Evolutionary conservation across 2,888 invertebrate species (phyloP).

Genomic region (Leptarthrus brevirostris): DNA sequence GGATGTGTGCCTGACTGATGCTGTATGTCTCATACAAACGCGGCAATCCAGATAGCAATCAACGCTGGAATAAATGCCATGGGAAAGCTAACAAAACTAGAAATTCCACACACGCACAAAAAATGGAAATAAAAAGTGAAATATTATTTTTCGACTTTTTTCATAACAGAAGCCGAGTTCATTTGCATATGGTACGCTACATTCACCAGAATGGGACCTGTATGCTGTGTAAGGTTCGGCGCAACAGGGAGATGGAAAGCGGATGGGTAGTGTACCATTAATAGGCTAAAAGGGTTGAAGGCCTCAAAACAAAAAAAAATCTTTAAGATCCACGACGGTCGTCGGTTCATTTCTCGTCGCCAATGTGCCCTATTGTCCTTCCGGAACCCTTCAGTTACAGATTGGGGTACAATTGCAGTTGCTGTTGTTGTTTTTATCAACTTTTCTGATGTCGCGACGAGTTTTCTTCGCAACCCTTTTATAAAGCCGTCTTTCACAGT

Average conservation of each 20-base stretch:
- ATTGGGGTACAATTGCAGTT: conserved; percentile 38
- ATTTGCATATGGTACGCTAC: conserved; percentile 25
- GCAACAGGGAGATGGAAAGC: conserved; percentile 22
- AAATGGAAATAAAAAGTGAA: conserved; percentile 41
- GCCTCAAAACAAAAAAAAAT: conserved; percentile 21
- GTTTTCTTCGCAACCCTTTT: conserved; percentile 27
- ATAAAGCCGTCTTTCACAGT: conserved; percentile 12
- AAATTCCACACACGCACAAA: conserved; percentile 39
- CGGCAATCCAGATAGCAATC: conserved; percentile 28
- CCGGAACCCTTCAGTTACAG: conserved; percentile 24
- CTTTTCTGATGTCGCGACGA: conserved; percentile 1
- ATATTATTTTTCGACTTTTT: conserved; percentile 22
- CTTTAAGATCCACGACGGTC: conserved; percentile 18
- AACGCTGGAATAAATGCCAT: conserved; percentile 20
- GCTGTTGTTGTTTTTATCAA: conserved; percentile 28
- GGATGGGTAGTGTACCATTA: conserved; percentile 19
- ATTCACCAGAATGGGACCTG: conserved; percentile 2
- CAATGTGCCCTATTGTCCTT: conserved; percentile 16
- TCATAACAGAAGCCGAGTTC: not conserved
- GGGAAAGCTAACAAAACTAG: conserved; percentile 37
- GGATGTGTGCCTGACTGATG: conserved; percentile 26
- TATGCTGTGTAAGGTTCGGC: not conserved
- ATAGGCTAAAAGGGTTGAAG: conserved; percentile 42
- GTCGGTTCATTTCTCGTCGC: not conserved
- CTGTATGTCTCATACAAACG: not conserved